Evolutionary conservation across 2,888 invertebrate genomes (phyloP).

Genomic region (Ectobius pallidus): DNA sequence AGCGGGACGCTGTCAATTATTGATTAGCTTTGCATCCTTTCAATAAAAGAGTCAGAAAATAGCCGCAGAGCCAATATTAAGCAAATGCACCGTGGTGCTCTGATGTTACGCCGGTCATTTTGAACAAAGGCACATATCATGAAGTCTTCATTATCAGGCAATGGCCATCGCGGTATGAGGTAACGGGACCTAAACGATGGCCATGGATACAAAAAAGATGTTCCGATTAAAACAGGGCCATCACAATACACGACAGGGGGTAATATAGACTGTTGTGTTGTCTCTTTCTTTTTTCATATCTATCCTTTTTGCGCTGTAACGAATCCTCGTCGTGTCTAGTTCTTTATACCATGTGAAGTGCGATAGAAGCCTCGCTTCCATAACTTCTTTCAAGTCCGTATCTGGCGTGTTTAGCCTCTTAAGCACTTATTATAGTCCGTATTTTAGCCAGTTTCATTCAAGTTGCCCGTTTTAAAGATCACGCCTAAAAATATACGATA

Average conservation of each 20-base stretch:
- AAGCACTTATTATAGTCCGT: background rate
- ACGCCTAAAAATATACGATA: too few species aligned
- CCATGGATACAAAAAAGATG: slow-evolving; percentile 28
- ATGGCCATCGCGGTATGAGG: slow-evolving; percentile 20
- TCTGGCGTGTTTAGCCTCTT: background rate
- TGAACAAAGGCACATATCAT: slow-evolving; percentile 21
- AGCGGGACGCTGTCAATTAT: background rate
- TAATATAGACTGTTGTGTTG: slow-evolving; percentile 23
- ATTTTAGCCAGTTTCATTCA: background rate
- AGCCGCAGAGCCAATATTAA: too few species aligned
- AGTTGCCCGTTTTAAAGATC: too few species aligned
- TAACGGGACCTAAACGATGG: background rate
- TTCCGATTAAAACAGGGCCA: slow-evolving; percentile 27
- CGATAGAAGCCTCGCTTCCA: background rate
- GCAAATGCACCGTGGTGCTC: slow-evolving; percentile 9
- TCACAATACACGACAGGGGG: slow-evolving; percentile 34
- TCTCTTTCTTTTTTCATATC: slow-evolving; percentile 4
- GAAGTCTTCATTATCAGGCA: slow-evolving; percentile 38
- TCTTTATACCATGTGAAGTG: background rate
- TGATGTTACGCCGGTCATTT: slow-evolving; percentile 9
- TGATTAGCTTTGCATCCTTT: slow-evolving; percentile 11
- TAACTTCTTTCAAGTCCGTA: background rate
- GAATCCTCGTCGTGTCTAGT: background rate
- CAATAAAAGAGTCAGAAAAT: background rate
- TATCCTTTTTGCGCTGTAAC: background rate